Conservation (phyloP, 2,113 vertebrate genomes). For the Toxotes chatareus region DNA sequence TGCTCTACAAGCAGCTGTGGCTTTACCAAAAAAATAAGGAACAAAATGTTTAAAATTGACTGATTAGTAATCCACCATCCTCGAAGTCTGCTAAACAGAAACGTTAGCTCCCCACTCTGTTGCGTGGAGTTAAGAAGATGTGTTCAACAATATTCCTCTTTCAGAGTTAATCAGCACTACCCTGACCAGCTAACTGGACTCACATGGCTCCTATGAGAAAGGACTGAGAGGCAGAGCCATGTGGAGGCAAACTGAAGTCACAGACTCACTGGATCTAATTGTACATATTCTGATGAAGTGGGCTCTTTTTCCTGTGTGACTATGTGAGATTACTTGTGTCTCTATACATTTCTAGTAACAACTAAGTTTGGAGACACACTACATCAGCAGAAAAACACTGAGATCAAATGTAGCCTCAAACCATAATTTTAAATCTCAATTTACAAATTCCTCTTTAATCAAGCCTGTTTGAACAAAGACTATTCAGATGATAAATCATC, state of each 20-base stretch:
- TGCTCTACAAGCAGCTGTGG: not conserved
- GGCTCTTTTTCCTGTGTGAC: constrained; percentile 28
- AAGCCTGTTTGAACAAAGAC: not conserved
- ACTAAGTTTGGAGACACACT: not conserved
- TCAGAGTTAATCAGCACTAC: constrained; percentile 75
- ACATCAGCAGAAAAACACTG: not conserved
- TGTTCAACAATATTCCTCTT: constrained; percentile 75
- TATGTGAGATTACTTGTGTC: not conserved
- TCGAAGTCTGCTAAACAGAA: constrained; percentile 19
- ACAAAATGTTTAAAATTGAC: not conserved
- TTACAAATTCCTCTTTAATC: not conserved
- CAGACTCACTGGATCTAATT: constrained; percentile 50
- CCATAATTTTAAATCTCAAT: not conserved
- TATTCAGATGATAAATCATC: not conserved
- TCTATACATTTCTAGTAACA: not conserved
- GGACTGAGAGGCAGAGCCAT: constrained; percentile 46
- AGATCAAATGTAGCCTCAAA: not conserved
- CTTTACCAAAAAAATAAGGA: not conserved
- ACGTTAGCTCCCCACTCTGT: constrained; percentile 17
- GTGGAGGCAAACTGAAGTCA: constrained; percentile 42
- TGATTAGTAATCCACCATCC: constrained; percentile 2
- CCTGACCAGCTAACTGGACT: constrained; percentile 80
- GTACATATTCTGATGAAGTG: constrained; percentile 49
- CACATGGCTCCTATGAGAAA: constrained; percentile 76
- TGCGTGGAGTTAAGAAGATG: constrained; percentile 46